Base-by-base conservation (phyloP, 2,888 invertebrate species). In the Acleris holmiana region DNA sequence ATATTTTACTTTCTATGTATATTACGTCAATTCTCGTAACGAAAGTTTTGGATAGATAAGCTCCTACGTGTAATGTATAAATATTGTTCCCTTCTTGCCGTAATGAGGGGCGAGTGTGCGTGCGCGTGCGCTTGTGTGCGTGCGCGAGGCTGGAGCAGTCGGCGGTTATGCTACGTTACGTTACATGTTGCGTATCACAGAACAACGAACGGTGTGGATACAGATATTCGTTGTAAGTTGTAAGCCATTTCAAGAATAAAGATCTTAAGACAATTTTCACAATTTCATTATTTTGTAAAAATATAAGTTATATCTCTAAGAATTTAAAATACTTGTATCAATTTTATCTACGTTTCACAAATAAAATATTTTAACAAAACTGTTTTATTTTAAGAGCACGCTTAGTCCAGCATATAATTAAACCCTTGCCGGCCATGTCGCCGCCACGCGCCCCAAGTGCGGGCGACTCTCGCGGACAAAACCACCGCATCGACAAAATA, bases 281-380 rank as follows among this genome's bases (percentile, higher is more conserved):
- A 84, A 81, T 86, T 91, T 91, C 87, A 88, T 86, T 88, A 86
- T 84, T 87, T 83, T 89, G 84, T 89, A 88, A 89, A 88, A 85
- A 80, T 80, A 82, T 90, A 89, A 88, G 89, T 89, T 87, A 74
- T 85, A 86, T 86, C 80, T 88, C 77, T 91, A 91, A 91, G 91
- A 89, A 87, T 88, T 91, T 91, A 89, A 91, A 91, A 89, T 91
- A 91, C 90, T 89, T 91, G 91, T 91, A 91, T 91, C 91, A 85
- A 91, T 91, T 91, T 91, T 91, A 91, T 91, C 91, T 91, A 91
- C 89, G 91, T 91, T 91, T 91, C 91, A 90, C 86, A 91, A 91
- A 91, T 91, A 91, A 89, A 91, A 88, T 89, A 91, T 90, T 91
- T 91, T 91, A 91, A 91, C 89, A 88, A 91, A 90, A 86, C 75